Evolutionary conservation across 23 tunicate genomes (phyloP), one percentile per base, ranked within the genome.

Genomic region (Oikopleura vanhoeffeni): DNA sequence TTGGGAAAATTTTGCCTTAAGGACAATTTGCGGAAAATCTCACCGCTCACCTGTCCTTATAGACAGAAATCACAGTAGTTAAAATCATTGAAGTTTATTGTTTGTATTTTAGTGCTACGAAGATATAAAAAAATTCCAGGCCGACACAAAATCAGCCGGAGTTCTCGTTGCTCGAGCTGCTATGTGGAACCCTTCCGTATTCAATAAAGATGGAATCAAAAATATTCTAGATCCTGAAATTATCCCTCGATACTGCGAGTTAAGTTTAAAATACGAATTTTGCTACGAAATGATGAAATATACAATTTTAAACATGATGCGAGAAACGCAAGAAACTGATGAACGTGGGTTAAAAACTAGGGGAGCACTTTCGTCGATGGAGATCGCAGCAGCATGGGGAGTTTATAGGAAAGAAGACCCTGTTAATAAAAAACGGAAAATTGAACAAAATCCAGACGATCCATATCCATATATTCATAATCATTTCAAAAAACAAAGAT

Each of bases 111-210:
- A n/a, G 40, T 49, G 85, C 39, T 89, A 86, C 42, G 85, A 88
- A 41, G 98, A 93, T 75, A 93, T 93, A 40, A 87, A 88, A 60
- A 88, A 86, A 76, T 93, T 93, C 64, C 84, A 87, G n/a, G 39
- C 32, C 34, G 67, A 84, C 40, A 86, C 98, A 0, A 85, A 85
- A 0, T 89, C 98, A 0, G 83, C 95, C 0, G 88, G 91, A 13
- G 98, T 93, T 0, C 90, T 93, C 94, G 79, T 93, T 3, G 98
- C 98, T 32, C 71, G 98, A 84, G 35, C 88, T 39, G 98, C 98
- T 57, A 91, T 89, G 75, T 84, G 42, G 41, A 93, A 93, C 71
- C 84, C 86, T 57, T 93, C 98, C 0, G 87, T 93, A 4, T 93
- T 93, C 57, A 58, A 93, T 41, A 90, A 88, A 57, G 98, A 89